Conservation (phyloP, 1,140 invertebrate species). For the Pectinophora gossypiella region DNA sequence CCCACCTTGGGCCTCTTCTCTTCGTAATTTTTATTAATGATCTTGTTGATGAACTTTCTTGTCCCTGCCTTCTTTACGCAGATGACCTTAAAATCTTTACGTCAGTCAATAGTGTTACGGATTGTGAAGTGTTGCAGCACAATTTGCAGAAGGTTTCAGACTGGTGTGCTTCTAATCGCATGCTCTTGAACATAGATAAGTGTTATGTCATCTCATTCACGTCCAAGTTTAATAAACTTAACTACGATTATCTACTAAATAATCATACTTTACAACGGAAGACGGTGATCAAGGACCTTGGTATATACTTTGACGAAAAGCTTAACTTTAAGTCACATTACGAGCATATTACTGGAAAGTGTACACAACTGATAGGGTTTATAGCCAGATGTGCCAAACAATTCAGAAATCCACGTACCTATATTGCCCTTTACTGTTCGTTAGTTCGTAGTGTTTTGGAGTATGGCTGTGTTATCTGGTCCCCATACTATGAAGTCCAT, state of each 20-base stretch:
- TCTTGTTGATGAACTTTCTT: neutral
- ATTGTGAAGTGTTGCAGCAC: neutral
- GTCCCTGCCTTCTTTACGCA: neutral
- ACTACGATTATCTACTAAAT: neutral
- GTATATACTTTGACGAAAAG: neutral
- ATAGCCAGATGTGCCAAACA: neutral
- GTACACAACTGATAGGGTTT: neutral
- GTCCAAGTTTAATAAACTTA: neutral
- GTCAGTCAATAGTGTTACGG: neutral
- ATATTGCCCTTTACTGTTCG: neutral
- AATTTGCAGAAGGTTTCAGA: neutral
- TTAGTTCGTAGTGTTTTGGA: neutral
- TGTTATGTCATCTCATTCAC: neutral
- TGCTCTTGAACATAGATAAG: neutral
- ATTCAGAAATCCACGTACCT: neutral
- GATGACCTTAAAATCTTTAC: neutral
- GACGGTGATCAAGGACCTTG: neutral
- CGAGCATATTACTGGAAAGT: neutral
- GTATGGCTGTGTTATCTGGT: neutral
- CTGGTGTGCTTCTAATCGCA: neutral
- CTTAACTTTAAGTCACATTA: neutral
- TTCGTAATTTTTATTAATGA: neutral
- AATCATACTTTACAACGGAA: neutral
- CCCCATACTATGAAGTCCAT: neutral
- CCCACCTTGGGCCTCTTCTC: neutral